Evolutionary conservation across 2,888 invertebrate species (phyloP).

Genomic region (Trissolcus brochymenae): DNA sequence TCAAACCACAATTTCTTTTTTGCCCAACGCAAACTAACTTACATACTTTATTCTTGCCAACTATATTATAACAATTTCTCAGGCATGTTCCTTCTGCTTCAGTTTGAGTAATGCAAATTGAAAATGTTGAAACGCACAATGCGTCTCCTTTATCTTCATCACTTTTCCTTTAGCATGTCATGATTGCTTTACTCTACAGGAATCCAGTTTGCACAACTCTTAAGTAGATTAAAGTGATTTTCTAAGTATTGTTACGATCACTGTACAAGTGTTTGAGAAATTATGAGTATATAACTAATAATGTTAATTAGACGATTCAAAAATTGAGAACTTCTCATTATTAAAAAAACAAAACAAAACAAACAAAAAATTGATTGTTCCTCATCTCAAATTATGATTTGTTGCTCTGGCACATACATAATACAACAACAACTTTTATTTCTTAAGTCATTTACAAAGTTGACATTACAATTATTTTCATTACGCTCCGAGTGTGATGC

Average conservation of each 20-base stretch:
- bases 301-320: no score
- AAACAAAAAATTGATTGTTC: no score
- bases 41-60: slow-evolving; percentile 42
- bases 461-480: no score
- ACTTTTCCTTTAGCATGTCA: slow-evolving; percentile 24
- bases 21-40: slow-evolving; percentile 30
- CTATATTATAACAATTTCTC: slow-evolving; percentile 44
- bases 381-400: no score
- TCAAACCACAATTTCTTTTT: slow-evolving; percentile 39
- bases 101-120: slow-evolving; percentile 44
- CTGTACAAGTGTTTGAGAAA: slow-evolving; percentile 18
- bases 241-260: slow-evolving; percentile 27
- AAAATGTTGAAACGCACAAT: slow-evolving; percentile 35
- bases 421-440: background rate
- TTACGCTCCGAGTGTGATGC: no score
- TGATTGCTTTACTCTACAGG: slow-evolving; percentile 27
- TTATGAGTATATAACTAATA: slow-evolving; percentile 7
- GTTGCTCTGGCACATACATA: no score
- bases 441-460: slow-evolving; percentile 9
- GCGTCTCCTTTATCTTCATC: slow-evolving; percentile 27
- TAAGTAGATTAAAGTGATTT: slow-evolving; percentile 45
- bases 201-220: slow-evolving; percentile 42
- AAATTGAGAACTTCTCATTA: no score
- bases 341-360: no score
- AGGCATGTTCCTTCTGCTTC: slow-evolving; percentile 18